These are phyloP conservation scores for Petroica traversi DNA, from an alignment of 2,113 vertebrate genomes.

Conservation along the genomic window DNA sequence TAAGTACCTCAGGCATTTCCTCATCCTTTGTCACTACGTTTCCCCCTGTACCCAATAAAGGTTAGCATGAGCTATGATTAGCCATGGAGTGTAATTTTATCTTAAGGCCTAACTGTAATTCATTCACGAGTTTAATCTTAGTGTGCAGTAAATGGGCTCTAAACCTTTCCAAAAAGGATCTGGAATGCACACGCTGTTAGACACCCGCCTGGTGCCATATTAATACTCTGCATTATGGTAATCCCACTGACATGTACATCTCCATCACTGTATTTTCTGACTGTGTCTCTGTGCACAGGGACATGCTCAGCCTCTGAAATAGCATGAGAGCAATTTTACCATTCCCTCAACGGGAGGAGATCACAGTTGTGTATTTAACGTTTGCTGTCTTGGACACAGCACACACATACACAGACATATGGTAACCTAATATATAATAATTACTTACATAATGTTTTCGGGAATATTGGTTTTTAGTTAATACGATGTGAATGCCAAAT, in stretches of 20 bases:
- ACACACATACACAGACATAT: background rate
- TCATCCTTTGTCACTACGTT: background rate
- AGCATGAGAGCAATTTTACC: background rate
- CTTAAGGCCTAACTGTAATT: background rate
- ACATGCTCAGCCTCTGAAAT: background rate
- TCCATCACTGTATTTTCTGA: background rate
- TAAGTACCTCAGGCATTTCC: background rate
- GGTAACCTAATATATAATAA: background rate
- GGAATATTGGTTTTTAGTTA: slow-evolving; percentile 9
- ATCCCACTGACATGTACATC: background rate
- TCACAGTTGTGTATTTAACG: background rate
- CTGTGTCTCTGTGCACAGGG: background rate
- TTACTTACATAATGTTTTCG: background rate
- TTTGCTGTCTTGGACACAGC: background rate
- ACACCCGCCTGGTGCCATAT: background rate
- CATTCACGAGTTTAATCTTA: background rate
- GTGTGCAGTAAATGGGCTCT: background rate
- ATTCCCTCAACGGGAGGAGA: background rate
- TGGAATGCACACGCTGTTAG: background rate
- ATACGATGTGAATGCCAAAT: background rate
- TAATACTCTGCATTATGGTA: background rate
- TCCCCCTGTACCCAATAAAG: background rate
- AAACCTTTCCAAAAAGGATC: background rate
- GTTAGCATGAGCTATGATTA: background rate
- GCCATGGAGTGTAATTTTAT: background rate